phyloP scores from a whole-genome alignment of 2,888 invertebrate genomes.

The Xylocampa areola region DNA sequence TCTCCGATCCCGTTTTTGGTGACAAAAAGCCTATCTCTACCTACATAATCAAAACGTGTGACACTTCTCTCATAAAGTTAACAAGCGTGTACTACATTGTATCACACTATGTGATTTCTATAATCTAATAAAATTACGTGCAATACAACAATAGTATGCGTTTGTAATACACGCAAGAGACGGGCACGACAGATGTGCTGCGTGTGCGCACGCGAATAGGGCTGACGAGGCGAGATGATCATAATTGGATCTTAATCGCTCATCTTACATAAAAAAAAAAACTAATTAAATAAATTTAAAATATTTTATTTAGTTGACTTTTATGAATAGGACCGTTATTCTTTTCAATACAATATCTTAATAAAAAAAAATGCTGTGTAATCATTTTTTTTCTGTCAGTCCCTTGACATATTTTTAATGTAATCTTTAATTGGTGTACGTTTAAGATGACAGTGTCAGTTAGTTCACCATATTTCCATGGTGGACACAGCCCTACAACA shows the following conservation, averaged over 20 bases:
- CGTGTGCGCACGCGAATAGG: conserved; percentile 64
- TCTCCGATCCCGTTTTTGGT: neutral
- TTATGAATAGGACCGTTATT: no score
- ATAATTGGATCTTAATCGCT: neutral
- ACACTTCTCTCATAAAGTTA: conserved; percentile 12
- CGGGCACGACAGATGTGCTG: conserved; percentile 79
- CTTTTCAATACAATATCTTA: no score
- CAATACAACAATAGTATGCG: conserved; percentile 30
- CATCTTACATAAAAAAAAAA: no score
- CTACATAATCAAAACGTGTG: neutral
- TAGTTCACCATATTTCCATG: neutral
- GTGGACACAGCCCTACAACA: conserved; percentile 46
- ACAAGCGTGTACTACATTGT: conserved; percentile 11
- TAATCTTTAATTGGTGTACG: neutral
- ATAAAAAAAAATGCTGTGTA: no score
- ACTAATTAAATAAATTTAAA: no score
- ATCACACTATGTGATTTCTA: conserved; percentile 9
- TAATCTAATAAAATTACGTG: conserved; percentile 36
- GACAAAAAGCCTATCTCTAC: no score
- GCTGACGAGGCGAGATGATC: conserved; percentile 55
- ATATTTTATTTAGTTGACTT: no score
- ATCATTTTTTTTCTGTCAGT: no score
- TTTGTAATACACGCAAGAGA: conserved; percentile 63
- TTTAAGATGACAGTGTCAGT: neutral
- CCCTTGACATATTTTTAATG: neutral